phyloP scores from a whole-genome alignment of 2,888 invertebrate species.

The Conops quadrifasciatus region DNA sequence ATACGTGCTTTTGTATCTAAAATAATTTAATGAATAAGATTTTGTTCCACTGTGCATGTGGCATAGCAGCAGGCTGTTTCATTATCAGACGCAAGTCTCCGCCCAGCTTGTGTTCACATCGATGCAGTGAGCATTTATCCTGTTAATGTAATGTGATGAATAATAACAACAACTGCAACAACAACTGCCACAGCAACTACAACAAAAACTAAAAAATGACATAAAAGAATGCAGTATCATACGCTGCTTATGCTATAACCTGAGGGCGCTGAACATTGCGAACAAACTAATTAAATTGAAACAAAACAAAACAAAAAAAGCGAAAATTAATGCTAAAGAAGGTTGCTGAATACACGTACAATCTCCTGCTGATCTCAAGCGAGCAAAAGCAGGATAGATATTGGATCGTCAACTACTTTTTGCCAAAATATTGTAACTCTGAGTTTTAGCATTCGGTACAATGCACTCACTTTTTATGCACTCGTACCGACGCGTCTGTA shows the following conservation, averaged over 20 bases:
- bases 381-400: too few species aligned
- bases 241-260: conserved; percentile 10
- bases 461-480: too few species aligned
- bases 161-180: conserved; percentile 8
- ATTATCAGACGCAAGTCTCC: conserved; percentile 29
- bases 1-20: too few species aligned
- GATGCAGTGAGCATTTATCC: conserved; percentile 32
- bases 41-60: conserved; percentile 6
- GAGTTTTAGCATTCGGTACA: too few species aligned
- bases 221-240: neutral
- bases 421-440: too few species aligned
- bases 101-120: conserved; percentile 30
- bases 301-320: neutral
- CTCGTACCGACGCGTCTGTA: too few species aligned
- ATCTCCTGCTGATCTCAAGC: too few species aligned
- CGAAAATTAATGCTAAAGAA: too few species aligned
- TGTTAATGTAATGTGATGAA: neutral
- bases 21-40: too few species aligned
- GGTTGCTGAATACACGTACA: too few species aligned
- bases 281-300: conserved; percentile 32
- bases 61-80: neutral
- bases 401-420: too few species aligned
- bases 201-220: neutral
- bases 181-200: neutral
- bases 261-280: conserved; percentile 19